Percentiles rank a stretch among this genome's conserved stretches.
These are phyloP conservation scores for Columba guinea DNA, from an alignment of 2,797 vertebrate genomes.

Conservation along the genomic window DNA sequence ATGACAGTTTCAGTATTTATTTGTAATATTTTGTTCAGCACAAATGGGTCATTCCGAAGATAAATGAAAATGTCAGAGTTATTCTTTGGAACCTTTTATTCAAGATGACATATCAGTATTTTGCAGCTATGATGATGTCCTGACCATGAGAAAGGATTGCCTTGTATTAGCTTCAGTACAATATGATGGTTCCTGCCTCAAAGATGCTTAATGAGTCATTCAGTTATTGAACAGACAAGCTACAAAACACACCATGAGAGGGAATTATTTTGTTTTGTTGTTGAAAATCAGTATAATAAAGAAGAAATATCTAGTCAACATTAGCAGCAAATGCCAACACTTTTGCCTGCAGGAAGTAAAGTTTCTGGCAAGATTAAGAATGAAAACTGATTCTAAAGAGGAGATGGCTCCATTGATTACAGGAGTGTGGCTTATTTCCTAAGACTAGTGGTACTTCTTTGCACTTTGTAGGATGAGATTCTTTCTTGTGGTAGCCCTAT, in stretches of 20 bases:
- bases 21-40: not conserved
- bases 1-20: not conserved
- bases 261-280: not conserved
- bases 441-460: not conserved
- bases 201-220: not conserved
- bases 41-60: not conserved
- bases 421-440: not conserved
- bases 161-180: not conserved
- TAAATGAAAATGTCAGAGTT: not conserved
- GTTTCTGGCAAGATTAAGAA: not conserved
- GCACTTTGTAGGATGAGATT: not conserved
- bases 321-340: not conserved
- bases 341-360: not conserved
- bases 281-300: not conserved
- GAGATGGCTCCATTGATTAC: fast-evolving
- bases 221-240: not conserved
- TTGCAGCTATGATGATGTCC: not conserved
- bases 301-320: not conserved
- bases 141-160: not conserved
- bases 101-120: not conserved
- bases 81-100: not conserved
- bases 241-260: not conserved
- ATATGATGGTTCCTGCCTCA: not conserved
- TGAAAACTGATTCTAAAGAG: not conserved
- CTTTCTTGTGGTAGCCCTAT: not conserved